phyloP scores from a whole-genome alignment of 2,888 invertebrate genomes.

The Alitta virens region DNA sequence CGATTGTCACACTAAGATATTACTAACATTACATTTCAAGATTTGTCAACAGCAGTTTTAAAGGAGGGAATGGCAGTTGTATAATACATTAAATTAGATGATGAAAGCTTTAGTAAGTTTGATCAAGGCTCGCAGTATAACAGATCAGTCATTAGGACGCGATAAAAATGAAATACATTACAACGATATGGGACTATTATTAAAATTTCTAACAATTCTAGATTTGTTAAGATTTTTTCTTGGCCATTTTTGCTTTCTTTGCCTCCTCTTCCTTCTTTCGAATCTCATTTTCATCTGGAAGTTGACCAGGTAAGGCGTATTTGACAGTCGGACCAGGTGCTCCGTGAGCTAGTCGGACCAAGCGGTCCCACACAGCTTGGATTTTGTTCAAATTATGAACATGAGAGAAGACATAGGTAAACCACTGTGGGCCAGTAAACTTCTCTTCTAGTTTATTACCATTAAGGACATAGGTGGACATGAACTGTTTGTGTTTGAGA shows the following conservation, averaged over 20 bases:
- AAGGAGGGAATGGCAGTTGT: no score
- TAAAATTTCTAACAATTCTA: no score
- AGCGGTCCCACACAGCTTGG: slow-evolving; percentile 42
- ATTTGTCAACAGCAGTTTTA: no score
- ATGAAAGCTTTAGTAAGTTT: no score
- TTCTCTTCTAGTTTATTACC: slow-evolving; percentile 40
- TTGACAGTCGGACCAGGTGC: slow-evolving; percentile 16
- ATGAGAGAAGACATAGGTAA: slow-evolving; percentile 47
- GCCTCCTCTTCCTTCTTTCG: not conserved
- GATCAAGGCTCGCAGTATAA: no score
- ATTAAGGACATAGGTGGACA: slow-evolving; percentile 49
- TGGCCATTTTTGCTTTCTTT: not conserved
- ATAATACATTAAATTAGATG: no score
- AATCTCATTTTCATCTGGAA: not conserved
- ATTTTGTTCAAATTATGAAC: slow-evolving; percentile 44
- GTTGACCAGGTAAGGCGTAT: slow-evolving; percentile 24
- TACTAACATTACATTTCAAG: no score
- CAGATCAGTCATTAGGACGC: no score
- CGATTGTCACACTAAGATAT: no score
- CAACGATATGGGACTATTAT: no score
- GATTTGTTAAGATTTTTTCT: no score
- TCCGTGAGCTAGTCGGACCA: slow-evolving; percentile 27
- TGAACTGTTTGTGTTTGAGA: slow-evolving; percentile 43
- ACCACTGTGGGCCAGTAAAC: slow-evolving; percentile 42
- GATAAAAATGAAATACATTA: no score